A percentile compares a stretch with the other conserved stretches of the same genome.
phyloP scores from a whole-genome alignment of 37 sponge, comb jelly and placozoan genomes.

The Hormiphora californensis region DNA sequence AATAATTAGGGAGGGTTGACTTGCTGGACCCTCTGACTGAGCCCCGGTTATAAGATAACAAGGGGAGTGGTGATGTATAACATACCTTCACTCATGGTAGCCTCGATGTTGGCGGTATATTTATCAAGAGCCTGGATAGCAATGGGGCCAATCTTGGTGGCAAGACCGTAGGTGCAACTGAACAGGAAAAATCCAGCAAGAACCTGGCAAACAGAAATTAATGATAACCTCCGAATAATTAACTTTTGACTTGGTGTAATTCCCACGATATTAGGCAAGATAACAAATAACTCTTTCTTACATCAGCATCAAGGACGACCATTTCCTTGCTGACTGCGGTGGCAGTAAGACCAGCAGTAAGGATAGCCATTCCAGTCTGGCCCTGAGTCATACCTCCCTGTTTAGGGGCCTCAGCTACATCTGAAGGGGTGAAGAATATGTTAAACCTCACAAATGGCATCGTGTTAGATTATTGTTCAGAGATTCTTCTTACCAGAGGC shows the following conservation, averaged over 20 bases:
- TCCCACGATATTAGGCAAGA: neutral
- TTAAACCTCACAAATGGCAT: neutral
- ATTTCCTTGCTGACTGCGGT: constrained; percentile 53
- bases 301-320: constrained; percentile 42
- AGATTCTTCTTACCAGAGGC: neutral
- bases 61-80: no score
- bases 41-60: neutral
- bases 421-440: neutral
- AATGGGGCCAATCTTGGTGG: constrained; percentile 6
- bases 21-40: no score
- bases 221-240: neutral
- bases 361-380: constrained; percentile 13
- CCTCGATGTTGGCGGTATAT: constrained; percentile 20
- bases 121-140: constrained; percentile 14
- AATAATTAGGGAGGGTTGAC: neutral
- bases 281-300: no score
- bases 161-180: constrained; percentile 20
- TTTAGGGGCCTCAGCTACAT: constrained; percentile 48
- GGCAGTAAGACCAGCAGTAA: neutral
- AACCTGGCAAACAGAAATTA: neutral
- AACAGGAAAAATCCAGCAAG: constrained; percentile 32
- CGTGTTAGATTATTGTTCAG: neutral
- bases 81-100: constrained; percentile 52
- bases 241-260: neutral
- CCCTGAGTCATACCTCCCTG: constrained; percentile 28